Evolutionary conservation across 2,888 invertebrate genomes (phyloP).

Genomic region (Laothoe populi): DNA sequence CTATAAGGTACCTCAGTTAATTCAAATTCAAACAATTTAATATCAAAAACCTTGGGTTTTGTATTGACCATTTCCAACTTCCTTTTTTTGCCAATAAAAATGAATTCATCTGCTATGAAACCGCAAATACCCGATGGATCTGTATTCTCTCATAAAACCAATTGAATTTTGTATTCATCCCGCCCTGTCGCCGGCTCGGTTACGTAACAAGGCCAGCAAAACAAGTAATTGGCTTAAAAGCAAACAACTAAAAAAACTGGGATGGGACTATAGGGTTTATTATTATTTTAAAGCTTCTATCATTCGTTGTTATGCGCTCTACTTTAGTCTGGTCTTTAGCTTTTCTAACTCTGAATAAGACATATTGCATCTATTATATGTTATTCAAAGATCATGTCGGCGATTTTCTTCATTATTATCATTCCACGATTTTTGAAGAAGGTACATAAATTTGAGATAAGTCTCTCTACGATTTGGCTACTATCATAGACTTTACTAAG

Average conservation of each 20-base stretch:
- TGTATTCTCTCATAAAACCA: constrained; percentile 12
- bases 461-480: no score
- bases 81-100: constrained; percentile 1
- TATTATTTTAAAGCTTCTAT: background rate
- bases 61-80: constrained; percentile 1
- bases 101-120: constrained; percentile 10
- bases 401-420: no score
- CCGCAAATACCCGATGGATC: background rate
- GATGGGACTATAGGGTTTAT: background rate
- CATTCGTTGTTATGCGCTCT: no score
- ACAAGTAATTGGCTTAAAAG: constrained; percentile 7
- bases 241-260: background rate
- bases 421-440: no score
- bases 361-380: no score
- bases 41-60: background rate
- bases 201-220: background rate
- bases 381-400: no score
- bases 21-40: background rate
- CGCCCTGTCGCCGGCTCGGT: background rate
- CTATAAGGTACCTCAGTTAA: no score
- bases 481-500: no score
- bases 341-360: no score
- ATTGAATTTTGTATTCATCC: constrained; percentile 15
- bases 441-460: no score
- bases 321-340: no score